Conservation (phyloP, 2,113 vertebrate species). For the Parus major region DNA sequence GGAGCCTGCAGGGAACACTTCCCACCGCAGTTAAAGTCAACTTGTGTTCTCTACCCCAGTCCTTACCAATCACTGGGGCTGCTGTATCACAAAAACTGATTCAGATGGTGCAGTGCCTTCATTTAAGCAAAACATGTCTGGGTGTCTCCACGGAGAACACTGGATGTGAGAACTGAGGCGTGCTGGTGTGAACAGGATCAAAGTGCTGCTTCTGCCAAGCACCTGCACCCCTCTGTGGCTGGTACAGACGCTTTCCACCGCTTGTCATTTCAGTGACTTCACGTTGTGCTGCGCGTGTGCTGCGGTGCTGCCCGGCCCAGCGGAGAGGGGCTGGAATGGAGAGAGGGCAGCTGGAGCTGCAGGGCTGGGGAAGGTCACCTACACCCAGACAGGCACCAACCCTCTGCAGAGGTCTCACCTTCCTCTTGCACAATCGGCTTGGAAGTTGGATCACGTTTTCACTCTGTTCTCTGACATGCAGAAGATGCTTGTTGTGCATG, state of each 20-base stretch:
- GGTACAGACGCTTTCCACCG: not conserved
- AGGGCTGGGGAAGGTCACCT: not conserved
- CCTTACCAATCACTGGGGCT: not conserved
- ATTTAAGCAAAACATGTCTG: not conserved
- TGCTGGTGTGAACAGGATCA: constrained; percentile 27
- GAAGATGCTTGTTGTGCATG: accelerated
- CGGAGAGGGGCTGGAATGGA: accelerated
- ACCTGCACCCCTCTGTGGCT: not conserved
- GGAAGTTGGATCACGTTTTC: accelerated
- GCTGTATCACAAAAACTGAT: not conserved
- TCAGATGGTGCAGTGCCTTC: not conserved
- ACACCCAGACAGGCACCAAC: accelerated
- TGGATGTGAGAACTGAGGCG: not conserved
- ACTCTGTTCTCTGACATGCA: not conserved
- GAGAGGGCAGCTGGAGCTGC: not conserved
- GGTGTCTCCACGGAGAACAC: not conserved
- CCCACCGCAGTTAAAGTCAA: not conserved
- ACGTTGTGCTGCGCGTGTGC: accelerated
- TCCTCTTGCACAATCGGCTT: accelerated
- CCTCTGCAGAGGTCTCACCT: not conserved
- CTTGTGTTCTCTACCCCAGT: not conserved
- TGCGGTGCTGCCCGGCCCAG: not conserved
- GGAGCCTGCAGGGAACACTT: not conserved
- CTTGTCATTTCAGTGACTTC: not conserved
- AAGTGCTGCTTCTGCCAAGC: constrained; percentile 8